phyloP scores from a whole-genome alignment of 2,888 invertebrate species.

The Stenoptilia bipunctidactyla region DNA sequence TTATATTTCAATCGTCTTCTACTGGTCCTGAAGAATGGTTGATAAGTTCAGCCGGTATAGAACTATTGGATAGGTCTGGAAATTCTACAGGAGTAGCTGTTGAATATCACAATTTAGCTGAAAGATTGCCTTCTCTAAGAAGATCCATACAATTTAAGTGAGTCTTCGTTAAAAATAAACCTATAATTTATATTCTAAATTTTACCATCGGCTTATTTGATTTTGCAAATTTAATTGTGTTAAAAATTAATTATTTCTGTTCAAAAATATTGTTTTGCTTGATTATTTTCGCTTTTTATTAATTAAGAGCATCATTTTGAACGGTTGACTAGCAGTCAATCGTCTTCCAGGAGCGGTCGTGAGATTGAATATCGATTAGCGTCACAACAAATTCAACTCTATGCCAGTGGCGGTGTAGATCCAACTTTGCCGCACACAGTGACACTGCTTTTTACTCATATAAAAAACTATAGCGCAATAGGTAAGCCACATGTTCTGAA shows the following conservation, averaged over 20 bases:
- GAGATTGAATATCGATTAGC: constrained; percentile 76
- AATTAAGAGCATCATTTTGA: too few relatives aligned
- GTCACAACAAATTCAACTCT: constrained; percentile 65
- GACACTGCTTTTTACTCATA: constrained; percentile 44
- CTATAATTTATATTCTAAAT: too few relatives aligned
- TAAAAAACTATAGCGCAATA: constrained; percentile 48
- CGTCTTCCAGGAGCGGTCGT: constrained; percentile 70
- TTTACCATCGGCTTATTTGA: too few relatives aligned
- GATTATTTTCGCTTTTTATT: too few relatives aligned
- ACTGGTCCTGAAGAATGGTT: constrained; percentile 38
- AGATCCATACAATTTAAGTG: constrained; percentile 74
- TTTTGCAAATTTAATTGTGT: too few relatives aligned
- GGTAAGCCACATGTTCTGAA: constrained; percentile 27
- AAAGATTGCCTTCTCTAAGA: constrained; percentile 73
- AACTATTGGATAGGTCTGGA: constrained; percentile 34
- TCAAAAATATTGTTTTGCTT: too few relatives aligned
- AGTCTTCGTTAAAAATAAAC: too few relatives aligned
- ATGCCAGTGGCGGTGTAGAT: constrained; percentile 37
- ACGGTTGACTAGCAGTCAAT: too few relatives aligned
- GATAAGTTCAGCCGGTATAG: constrained; percentile 43
- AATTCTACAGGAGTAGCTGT: constrained; percentile 61
- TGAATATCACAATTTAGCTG: constrained; percentile 74
- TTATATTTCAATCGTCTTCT: constrained; percentile 29
- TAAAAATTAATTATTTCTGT: too few relatives aligned
- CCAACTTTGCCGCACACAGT: constrained; percentile 42